phyloP scores from a whole-genome alignment of 2,113 vertebrate species.

The Bos javanicus region DNA sequence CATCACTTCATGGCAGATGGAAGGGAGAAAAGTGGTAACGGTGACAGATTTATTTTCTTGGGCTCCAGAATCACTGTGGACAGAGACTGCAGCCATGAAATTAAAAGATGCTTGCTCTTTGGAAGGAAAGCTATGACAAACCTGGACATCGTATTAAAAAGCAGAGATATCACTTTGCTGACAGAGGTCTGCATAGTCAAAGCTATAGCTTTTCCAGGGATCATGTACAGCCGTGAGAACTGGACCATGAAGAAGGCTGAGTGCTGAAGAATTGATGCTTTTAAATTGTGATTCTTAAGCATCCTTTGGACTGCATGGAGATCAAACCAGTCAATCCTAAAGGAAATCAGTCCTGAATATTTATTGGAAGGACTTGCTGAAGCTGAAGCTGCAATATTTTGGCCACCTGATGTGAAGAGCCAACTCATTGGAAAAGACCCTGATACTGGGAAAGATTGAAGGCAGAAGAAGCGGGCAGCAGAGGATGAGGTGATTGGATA shows the following conservation, averaged over 20 bases:
- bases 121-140: neutral
- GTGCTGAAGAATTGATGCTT: neutral
- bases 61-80: neutral
- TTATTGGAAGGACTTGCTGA: neutral
- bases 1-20: neutral
- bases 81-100: neutral
- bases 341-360: neutral
- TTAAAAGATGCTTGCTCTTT: neutral
- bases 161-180: neutral
- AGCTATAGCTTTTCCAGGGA: neutral
- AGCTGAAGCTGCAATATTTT: neutral
- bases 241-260: neutral
- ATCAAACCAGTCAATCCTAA: neutral
- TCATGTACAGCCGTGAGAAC: neutral
- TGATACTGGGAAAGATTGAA: neutral
- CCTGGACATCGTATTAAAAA: neutral
- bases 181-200: neutral
- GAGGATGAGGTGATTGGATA: neutral
- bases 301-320: neutral
- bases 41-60: neutral
- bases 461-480: neutral
- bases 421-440: neutral
- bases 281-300: neutral
- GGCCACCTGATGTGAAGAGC: neutral
- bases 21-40: neutral